A percentile compares a stretch with the other conserved stretches of the same genome.
phyloP scores from a whole-genome alignment of 1,140 invertebrate species.

The Sinella curviseta region DNA sequence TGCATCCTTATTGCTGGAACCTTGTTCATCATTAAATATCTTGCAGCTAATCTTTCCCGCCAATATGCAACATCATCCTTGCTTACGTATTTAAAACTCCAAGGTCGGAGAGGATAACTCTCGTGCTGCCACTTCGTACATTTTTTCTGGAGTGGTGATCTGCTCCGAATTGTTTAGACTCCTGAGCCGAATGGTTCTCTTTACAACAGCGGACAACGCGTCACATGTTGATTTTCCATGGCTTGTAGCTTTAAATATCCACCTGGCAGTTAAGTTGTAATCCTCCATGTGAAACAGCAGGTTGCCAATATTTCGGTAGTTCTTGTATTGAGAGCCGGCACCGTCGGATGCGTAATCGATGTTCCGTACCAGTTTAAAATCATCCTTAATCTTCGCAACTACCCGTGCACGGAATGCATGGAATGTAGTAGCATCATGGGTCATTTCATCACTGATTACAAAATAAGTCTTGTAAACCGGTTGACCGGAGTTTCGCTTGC shows the following conservation, averaged over 20 bases:
- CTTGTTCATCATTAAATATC: not conserved
- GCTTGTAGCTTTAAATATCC: conserved; percentile 18
- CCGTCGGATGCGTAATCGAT: conserved; percentile 24
- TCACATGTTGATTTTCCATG: conserved; percentile 29
- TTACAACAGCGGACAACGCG: not conserved
- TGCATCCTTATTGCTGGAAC: not conserved
- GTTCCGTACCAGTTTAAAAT: not conserved
- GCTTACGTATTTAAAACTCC: not conserved
- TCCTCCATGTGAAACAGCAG: not conserved
- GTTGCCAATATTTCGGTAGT: conserved; percentile 28
- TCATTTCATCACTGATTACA: too few species aligned
- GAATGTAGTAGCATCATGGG: too few species aligned
- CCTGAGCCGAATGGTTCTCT: not conserved
- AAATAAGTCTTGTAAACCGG: too few species aligned
- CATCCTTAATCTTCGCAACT: not conserved
- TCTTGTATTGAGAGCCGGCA: conserved; percentile 25
- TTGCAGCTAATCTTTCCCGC: not conserved
- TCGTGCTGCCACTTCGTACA: not conserved
- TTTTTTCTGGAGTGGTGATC: not conserved
- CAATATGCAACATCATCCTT: not conserved
- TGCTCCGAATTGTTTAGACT: not conserved
- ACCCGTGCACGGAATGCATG: conserved; percentile 37
- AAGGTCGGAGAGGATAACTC: not conserved
- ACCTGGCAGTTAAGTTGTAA: not conserved
- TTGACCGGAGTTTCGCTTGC: conserved; percentile 19